Evolutionary conservation across 2,888 invertebrate species (phyloP).

Genomic region (Agriopis leucophaearia): DNA sequence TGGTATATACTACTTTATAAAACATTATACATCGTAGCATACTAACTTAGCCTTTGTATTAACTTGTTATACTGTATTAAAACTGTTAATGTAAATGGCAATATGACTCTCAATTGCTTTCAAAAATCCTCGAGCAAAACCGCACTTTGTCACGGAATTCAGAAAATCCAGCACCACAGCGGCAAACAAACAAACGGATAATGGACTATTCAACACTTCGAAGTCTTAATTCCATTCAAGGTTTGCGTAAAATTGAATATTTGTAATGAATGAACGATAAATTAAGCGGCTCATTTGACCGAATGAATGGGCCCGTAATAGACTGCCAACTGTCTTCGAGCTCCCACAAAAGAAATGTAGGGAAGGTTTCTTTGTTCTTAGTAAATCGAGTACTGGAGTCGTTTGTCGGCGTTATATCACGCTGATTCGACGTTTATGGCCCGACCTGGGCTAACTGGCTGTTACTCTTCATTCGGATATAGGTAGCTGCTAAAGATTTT

Average conservation of each 20-base stretch:
- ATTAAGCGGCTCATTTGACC: constrained; percentile 82
- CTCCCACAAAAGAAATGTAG: constrained; percentile 79
- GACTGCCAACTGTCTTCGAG: constrained; percentile 77
- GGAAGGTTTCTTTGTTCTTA: constrained; percentile 81
- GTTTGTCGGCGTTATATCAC: constrained; percentile 83
- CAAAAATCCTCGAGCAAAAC: background rate
- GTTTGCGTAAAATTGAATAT: constrained; percentile 66
- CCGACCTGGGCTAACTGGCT: constrained; percentile 66
- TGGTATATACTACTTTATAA: too few relatives aligned
- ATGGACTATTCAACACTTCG: constrained; percentile 34
- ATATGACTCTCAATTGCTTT: background rate
- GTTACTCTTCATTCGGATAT: constrained; percentile 68
- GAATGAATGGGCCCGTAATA: constrained; percentile 80
- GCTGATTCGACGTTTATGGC: constrained; percentile 83
- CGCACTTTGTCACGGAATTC: constrained; percentile 11
- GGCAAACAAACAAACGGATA: constrained; percentile 36
- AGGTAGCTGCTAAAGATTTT: constrained; percentile 41
- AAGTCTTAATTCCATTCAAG: constrained; percentile 46
- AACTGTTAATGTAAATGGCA: background rate
- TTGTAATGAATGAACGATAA: constrained; percentile 74
- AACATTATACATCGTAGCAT: too few relatives aligned
- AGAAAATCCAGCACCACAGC: constrained; percentile 22
- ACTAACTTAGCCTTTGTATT: too few relatives aligned
- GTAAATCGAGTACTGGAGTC: constrained; percentile 79
- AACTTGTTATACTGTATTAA: background rate